A percentile compares a stretch with the other conserved stretches of the same genome.
Evolutionary conservation across 2,888 invertebrate species (phyloP).

Genomic region (Ormyrus rosae): DNA sequence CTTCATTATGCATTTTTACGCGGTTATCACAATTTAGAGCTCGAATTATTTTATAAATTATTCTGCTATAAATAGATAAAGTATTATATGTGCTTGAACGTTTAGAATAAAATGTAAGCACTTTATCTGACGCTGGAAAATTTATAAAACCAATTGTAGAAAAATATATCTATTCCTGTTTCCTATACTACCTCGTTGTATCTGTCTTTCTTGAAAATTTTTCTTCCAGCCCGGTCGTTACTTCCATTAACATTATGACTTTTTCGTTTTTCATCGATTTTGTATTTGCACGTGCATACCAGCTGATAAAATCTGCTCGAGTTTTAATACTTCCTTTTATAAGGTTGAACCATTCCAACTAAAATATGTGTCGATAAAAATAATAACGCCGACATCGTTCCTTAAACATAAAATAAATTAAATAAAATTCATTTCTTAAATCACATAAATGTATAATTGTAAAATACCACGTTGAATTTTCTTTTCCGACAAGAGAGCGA

Average conservation of each 20-base stretch:
- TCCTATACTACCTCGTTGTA: slow-evolving; percentile 7
- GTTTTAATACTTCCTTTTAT: slow-evolving; percentile 42
- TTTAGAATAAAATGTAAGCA: too few relatives aligned
- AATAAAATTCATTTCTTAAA: too few relatives aligned
- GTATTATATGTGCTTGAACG: too few relatives aligned
- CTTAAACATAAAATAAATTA: too few relatives aligned
- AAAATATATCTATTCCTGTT: neutral
- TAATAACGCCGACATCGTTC: slow-evolving; percentile 14
- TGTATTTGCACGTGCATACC: neutral
- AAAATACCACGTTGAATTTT: too few relatives aligned
- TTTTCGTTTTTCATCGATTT: slow-evolving; percentile 1
- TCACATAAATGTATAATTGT: too few relatives aligned
- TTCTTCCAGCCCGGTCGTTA: slow-evolving; percentile 12
- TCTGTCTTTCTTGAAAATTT: neutral
- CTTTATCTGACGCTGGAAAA: too few relatives aligned
- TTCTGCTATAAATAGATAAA: neutral
- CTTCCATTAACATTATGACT: slow-evolving; percentile 29
- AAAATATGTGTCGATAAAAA: slow-evolving; percentile 29
- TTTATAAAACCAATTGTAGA: too few relatives aligned
- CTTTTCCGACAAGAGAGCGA: too few relatives aligned
- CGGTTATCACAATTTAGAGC: neutral
- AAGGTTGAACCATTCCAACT: slow-evolving; percentile 9
- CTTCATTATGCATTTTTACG: slow-evolving; percentile 2
- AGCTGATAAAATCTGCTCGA: slow-evolving; percentile 47
- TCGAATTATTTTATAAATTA: neutral